Conservation (phyloP, 2,113 vertebrate species). For the Stercorarius parasiticus region DNA sequence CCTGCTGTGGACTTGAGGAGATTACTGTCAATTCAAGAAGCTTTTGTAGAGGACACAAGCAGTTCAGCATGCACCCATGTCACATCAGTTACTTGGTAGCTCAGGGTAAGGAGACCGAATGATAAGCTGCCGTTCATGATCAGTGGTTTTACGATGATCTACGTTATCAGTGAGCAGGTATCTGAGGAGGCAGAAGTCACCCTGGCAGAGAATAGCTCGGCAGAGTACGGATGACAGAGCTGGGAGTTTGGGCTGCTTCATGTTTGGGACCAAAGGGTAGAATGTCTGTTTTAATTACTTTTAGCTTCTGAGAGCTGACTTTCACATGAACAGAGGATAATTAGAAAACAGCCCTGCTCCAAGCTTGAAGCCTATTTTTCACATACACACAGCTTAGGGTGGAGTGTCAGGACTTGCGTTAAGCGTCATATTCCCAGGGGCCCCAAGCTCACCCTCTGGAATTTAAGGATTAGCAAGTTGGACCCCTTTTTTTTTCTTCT, state of each 20-base stretch:
- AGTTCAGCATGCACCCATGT: background rate
- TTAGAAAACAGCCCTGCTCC: slow-evolving; percentile 35
- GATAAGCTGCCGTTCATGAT: background rate
- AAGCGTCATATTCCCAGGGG: background rate
- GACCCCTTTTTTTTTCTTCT: background rate
- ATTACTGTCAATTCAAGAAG: background rate
- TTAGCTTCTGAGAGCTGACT: background rate
- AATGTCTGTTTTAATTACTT: slow-evolving; percentile 1
- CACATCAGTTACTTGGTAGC: background rate
- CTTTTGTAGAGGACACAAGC: background rate
- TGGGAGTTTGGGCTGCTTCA: background rate
- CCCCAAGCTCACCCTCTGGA: slow-evolving; percentile 9
- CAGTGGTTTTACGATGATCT: background rate
- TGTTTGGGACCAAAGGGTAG: background rate
- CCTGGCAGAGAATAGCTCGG: background rate
- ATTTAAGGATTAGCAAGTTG: slow-evolving; percentile 15
- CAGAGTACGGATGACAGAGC: background rate
- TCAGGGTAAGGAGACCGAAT: background rate
- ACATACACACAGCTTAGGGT: background rate
- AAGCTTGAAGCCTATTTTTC: slow-evolving; percentile 30
- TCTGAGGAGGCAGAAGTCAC: background rate
- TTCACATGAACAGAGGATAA: slow-evolving; percentile 7
- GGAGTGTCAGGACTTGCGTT: slow-evolving; percentile 19
- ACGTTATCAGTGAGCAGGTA: background rate
- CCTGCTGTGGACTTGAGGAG: background rate